Base-by-base conservation (phyloP, 1,140 invertebrate species). In the Drosophila sucinea region DNA sequence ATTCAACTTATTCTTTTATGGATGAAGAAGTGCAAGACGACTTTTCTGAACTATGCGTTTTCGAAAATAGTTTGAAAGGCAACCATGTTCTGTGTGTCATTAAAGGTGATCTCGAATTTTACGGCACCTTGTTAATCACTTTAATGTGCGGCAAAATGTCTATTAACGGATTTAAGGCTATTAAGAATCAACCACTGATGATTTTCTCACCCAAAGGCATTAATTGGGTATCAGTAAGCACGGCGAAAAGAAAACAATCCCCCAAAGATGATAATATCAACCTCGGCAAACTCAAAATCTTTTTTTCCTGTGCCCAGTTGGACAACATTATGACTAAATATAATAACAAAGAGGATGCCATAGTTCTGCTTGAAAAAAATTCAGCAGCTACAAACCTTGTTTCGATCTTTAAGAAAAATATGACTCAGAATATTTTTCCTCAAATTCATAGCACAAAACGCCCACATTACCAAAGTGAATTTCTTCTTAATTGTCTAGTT, bases 391-490 rank as follows among this genome's bases (percentile, higher is more conserved):
- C 79, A 17, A 69, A 70, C 4, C 32, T 87, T 17, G 30, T 83
- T 0, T 40, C 62, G 1, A 91, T 60, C 25, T 83, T 92, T 56
- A 56, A 63, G 29, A 83, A 77, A 30, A 87, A 90, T 33, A 94
- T 93, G 79, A 73, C 91, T 0, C 92, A 93, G 68, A 90, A 92
- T 82, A 74, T 93, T 3, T 93, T 92, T 17, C 93, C 93, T 0
- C 80, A 77, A 10, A 40, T 90, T 1, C 82, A 90, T 51, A 41
- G 66, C 62, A 78, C 58, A 4, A 82, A 83, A 67, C 60, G 87
- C 0, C 82, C 86, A 0, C 58, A 79, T 27, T 79, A 80, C 17
- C 33, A 64, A 2, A 81, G 74, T 25, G 90, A 92, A 54, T 80
- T 72, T 27, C 1, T 87, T n/a, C 64, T 92, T 1, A 71, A 79